Percentiles rank a stretch among this genome's conserved stretches.
Conservation (phyloP, 2,113 vertebrate genomes). For the Myrmophylax atrothorax region DNA sequence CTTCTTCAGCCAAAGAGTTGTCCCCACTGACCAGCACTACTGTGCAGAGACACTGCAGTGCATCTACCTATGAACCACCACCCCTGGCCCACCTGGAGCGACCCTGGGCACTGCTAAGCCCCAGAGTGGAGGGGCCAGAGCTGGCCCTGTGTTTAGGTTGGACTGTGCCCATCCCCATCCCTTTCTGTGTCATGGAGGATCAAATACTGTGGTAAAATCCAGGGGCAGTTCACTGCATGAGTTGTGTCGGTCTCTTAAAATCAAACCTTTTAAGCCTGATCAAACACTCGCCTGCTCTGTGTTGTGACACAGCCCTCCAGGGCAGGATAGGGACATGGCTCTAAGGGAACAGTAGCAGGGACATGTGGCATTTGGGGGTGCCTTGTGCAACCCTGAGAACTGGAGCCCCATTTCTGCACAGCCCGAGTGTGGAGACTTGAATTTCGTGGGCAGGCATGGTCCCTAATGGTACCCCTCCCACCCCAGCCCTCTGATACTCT, state of each 20-base stretch:
- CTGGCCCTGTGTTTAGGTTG: background rate
- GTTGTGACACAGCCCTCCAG: background rate
- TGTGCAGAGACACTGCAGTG: rapidly evolving
- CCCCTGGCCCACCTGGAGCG: background rate
- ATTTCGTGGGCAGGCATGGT: background rate
- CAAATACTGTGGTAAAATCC: background rate
- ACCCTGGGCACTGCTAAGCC: background rate
- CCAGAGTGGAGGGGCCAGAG: background rate
- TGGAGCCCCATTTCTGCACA: background rate
- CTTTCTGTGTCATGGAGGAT: background rate
- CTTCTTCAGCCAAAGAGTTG: background rate
- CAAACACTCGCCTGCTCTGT: background rate
- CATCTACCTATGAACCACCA: background rate
- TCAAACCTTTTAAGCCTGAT: background rate
- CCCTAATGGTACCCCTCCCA: background rate
- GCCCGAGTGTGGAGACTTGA: background rate
- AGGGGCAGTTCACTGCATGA: background rate
- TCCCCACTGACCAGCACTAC: background rate
- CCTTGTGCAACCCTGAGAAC: background rate
- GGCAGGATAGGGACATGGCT: background rate
- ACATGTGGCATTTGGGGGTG: background rate
- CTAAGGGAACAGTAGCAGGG: background rate
- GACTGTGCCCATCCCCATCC: background rate
- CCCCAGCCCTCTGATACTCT: background rate
- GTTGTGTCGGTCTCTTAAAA: background rate